Percentiles rank a stretch among this genome's conserved stretches.
Conservation (phyloP, 2,888 invertebrate species). For the Heteromurus nitidus region DNA sequence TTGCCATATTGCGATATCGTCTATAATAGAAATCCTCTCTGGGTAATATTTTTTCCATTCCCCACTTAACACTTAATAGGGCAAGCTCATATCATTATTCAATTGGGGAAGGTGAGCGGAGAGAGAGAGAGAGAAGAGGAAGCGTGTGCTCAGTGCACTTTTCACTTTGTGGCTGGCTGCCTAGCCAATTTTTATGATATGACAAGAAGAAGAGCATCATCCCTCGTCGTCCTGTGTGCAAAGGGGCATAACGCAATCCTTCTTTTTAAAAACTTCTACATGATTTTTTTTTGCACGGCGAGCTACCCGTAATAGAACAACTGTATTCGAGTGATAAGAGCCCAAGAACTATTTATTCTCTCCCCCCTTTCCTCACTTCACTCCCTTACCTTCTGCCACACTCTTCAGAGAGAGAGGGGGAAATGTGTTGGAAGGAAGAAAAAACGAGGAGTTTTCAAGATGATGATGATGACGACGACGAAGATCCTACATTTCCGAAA, state of each 20-base stretch:
- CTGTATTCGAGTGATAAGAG: conserved; percentile 43
- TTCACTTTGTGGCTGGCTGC: conserved; percentile 19
- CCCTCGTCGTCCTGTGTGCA: not conserved
- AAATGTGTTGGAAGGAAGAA: conserved; percentile 46
- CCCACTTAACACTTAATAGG: too few species aligned
- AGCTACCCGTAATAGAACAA: conserved; percentile 14
- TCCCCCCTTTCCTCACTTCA: not conserved
- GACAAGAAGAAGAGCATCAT: not conserved
- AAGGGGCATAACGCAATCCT: conserved; percentile 25
- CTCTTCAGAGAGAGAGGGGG: conserved; percentile 6
- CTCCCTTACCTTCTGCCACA: not conserved
- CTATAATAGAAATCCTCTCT: too few species aligned
- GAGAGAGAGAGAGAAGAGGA: not conserved
- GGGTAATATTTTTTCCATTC: too few species aligned
- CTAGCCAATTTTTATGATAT: conserved; percentile 4
- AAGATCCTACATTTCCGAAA: not conserved
- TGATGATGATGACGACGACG: not conserved
- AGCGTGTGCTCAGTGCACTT: conserved; percentile 23
- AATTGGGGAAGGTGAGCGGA: not conserved
- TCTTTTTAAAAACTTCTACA: too few species aligned
- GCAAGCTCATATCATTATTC: conserved; percentile 19
- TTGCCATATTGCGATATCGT: too few species aligned
- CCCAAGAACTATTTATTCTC: conserved; percentile 31
- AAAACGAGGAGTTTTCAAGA: conserved; percentile 25
- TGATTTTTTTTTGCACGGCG: conserved; percentile 6